Conservation (phyloP, 2,888 invertebrate species). For the Volucella inanis region DNA sequence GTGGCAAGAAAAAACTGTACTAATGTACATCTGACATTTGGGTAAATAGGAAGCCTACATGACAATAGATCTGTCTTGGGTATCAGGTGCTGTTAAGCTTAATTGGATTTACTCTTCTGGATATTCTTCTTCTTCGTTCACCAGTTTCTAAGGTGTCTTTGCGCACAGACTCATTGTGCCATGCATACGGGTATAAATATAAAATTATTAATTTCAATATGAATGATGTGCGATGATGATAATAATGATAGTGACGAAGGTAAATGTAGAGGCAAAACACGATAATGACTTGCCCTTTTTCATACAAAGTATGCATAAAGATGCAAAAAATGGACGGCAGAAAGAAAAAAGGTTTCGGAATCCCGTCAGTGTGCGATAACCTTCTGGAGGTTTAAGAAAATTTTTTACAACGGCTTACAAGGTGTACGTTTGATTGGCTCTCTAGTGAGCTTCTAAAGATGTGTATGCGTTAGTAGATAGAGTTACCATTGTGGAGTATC, state of each 20-base stretch:
- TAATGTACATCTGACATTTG: constrained; percentile 38
- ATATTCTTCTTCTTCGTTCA: constrained; percentile 52
- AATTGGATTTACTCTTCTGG: constrained; percentile 71
- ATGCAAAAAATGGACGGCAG: constrained; percentile 19
- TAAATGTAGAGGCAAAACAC: background rate
- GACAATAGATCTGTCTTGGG: constrained; percentile 70
- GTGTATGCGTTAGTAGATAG: background rate
- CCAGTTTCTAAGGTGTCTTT: constrained; percentile 44
- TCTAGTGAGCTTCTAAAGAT: background rate
- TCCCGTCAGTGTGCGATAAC: constrained; percentile 33
- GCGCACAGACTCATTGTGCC: constrained; percentile 4
- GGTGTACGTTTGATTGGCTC: constrained; percentile 41
- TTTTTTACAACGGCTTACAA: constrained; percentile 38
- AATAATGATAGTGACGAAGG: constrained; percentile 17
- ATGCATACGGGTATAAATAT: constrained; percentile 55
- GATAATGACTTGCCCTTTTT: constrained; percentile 45
- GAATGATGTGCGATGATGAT: constrained; percentile 70
- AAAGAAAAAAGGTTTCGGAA: constrained; percentile 1
- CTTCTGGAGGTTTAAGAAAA: constrained; percentile 19
- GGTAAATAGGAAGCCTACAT: constrained; percentile 63
- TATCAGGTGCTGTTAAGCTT: constrained; percentile 74
- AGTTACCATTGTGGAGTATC: background rate
- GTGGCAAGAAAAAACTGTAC: background rate
- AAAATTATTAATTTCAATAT: constrained; percentile 72
- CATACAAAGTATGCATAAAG: constrained; percentile 39